Percentiles rank a stretch among this genome's conserved stretches.
Conservation (phyloP, 2,797 vertebrate species). For the Xenops minutus region DNA sequence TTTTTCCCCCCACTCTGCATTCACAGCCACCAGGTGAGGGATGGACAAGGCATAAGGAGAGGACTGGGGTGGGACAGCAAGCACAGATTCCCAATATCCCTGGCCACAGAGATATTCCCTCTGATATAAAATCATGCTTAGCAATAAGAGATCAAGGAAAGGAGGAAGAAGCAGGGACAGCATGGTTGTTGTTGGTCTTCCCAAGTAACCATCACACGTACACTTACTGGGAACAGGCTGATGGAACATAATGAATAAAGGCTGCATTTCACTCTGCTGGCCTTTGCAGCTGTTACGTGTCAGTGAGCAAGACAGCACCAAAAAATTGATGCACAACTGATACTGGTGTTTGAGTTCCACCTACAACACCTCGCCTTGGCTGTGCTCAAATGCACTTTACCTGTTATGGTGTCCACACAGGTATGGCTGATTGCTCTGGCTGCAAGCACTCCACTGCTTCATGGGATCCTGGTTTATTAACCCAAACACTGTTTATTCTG, state of each 20-base stretch:
- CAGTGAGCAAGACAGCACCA: not conserved
- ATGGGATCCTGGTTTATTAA: not conserved
- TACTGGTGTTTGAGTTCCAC: not conserved
- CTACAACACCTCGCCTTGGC: not conserved
- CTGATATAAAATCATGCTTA: no score
- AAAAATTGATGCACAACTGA: accelerated
- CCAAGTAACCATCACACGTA: not conserved
- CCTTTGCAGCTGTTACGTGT: accelerated
- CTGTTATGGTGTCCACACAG: not conserved
- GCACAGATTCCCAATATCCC: not conserved
- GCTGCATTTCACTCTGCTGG: not conserved
- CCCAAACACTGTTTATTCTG: not conserved
- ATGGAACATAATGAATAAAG: not conserved
- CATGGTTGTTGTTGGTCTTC: not conserved
- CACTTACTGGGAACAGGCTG: not conserved
- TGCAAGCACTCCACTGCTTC: not conserved
- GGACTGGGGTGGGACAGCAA: not conserved
- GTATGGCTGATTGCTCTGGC: not conserved
- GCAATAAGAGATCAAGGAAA: not conserved
- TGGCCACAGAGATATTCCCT: not conserved
- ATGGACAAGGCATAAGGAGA: not conserved
- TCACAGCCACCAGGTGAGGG: not conserved
- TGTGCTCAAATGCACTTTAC: not conserved
- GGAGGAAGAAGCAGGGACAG: not conserved
- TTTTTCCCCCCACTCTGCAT: not conserved